These are phyloP conservation scores for Limanda limanda DNA, from an alignment of 2,113 vertebrate species.

Conservation along the genomic window DNA sequence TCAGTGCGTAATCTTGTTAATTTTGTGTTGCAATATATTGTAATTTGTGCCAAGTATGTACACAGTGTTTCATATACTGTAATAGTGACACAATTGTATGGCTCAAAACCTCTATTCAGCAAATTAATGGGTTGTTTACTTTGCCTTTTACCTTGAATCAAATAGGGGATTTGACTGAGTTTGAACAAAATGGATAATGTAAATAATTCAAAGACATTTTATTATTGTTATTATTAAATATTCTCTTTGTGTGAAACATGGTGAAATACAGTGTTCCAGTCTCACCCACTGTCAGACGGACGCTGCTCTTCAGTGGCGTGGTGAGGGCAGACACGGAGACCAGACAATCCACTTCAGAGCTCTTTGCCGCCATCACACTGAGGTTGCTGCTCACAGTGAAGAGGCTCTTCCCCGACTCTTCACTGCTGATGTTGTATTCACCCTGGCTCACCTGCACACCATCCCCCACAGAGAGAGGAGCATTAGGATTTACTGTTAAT, in stretches of 20 bases:
- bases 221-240: too few relatives aligned
- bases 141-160: too few relatives aligned
- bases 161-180: too few relatives aligned
- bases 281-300: constrained; percentile 82
- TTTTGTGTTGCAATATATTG: too few relatives aligned
- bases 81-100: too few relatives aligned
- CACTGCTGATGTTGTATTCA: constrained; percentile 74
- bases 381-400: constrained; percentile 81
- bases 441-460: constrained; percentile 55
- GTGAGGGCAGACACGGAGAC: constrained; percentile 81
- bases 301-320: constrained; percentile 70
- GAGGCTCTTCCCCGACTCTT: constrained; percentile 60
- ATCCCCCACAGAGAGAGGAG: constrained; percentile 10
- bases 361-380: constrained; percentile 74
- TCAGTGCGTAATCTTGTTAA: too few relatives aligned
- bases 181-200: too few relatives aligned
- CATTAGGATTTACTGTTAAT: constrained; percentile 1
- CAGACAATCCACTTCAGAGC: constrained; percentile 84
- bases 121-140: too few relatives aligned
- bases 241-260: neutral
- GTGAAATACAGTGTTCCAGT: neutral
- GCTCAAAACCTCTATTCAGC: too few relatives aligned
- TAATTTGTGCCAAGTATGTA: too few relatives aligned
- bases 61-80: too few relatives aligned
- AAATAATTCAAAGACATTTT: too few relatives aligned